A percentile compares a stretch with the other conserved stretches of the same genome.
These are phyloP conservation scores for Drosophila ogumai DNA, from an alignment of 1,140 invertebrate genomes.

Conservation along the genomic window DNA sequence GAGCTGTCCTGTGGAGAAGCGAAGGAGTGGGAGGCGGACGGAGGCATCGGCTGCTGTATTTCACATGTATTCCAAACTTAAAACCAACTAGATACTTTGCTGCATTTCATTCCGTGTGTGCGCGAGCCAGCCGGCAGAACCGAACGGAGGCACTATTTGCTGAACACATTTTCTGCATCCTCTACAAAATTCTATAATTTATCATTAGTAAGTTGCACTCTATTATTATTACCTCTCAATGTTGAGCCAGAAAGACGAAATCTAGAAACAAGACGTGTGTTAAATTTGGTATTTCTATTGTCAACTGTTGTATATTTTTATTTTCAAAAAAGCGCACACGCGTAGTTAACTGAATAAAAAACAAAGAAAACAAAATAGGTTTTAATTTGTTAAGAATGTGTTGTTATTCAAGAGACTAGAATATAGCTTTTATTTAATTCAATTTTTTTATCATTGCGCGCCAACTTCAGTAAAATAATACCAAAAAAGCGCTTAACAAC, in stretches of 20 bases:
- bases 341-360: conserved; percentile 19
- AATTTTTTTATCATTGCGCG: background rate
- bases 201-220: conserved; percentile 19
- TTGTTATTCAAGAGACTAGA: background rate
- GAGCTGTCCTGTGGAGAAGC: conserved; percentile 4
- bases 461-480: too few relatives aligned
- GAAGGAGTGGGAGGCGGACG: conserved; percentile 63
- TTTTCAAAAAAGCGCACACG: conserved; percentile 22
- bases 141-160: conserved; percentile 34
- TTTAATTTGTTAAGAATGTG: background rate
- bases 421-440: background rate
- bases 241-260: conserved; percentile 15
- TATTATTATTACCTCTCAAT: conserved; percentile 28
- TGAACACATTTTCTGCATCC: conserved; percentile 53
- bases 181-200: conserved; percentile 28
- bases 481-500: too few relatives aligned
- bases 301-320: conserved; percentile 43
- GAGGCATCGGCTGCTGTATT: conserved; percentile 28
- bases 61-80: conserved; percentile 61
- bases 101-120: conserved; percentile 78
- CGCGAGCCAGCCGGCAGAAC: conserved; percentile 27
- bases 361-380: background rate
- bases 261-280: conserved; percentile 13
- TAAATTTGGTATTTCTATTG: conserved; percentile 33
- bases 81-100: conserved; percentile 45